Percentiles rank a stretch among this genome's conserved stretches.
phyloP scores from a whole-genome alignment of 1,140 invertebrate genomes.

The Sitophilus oryzae region DNA sequence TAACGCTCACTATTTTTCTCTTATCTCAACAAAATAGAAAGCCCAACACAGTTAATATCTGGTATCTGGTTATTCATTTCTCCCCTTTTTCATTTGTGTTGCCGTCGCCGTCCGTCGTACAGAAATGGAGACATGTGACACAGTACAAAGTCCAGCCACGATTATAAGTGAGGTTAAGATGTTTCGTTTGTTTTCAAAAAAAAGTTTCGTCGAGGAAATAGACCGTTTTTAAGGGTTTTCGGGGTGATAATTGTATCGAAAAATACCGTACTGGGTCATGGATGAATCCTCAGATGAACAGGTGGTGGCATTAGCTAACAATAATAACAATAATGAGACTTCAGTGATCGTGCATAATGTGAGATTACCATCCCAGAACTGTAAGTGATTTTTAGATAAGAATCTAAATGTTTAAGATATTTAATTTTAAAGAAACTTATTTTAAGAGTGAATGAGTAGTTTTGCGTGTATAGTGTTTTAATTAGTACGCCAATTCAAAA shows the following conservation, averaged over 20 bases:
- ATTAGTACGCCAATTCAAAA: too few relatives aligned
- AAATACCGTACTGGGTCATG: background rate
- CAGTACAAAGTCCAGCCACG: background rate
- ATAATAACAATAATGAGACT: slow-evolving; percentile 23
- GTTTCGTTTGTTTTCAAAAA: background rate
- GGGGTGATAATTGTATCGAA: background rate
- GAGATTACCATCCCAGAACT: slow-evolving; percentile 11
- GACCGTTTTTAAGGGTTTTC: too few relatives aligned
- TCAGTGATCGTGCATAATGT: slow-evolving; percentile 31
- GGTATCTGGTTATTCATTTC: too few relatives aligned
- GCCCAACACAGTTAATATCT: too few relatives aligned
- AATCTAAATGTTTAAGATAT: too few relatives aligned
- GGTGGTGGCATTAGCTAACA: slow-evolving; percentile 24
- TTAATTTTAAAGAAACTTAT: too few relatives aligned
- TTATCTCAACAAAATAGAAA: background rate
- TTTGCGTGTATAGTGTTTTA: too few relatives aligned
- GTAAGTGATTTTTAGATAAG: slow-evolving; percentile 1
- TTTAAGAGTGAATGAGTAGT: too few relatives aligned
- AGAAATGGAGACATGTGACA: background rate
- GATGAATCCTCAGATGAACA: slow-evolving; percentile 12
- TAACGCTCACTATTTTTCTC: background rate
- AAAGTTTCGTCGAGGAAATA: too few relatives aligned
- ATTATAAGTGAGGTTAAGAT: background rate
- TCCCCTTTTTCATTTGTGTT: too few relatives aligned
- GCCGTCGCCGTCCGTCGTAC: too few relatives aligned